Base-by-base conservation (phyloP, 2,888 invertebrate species). In the Agrenia bidenticulata region DNA sequence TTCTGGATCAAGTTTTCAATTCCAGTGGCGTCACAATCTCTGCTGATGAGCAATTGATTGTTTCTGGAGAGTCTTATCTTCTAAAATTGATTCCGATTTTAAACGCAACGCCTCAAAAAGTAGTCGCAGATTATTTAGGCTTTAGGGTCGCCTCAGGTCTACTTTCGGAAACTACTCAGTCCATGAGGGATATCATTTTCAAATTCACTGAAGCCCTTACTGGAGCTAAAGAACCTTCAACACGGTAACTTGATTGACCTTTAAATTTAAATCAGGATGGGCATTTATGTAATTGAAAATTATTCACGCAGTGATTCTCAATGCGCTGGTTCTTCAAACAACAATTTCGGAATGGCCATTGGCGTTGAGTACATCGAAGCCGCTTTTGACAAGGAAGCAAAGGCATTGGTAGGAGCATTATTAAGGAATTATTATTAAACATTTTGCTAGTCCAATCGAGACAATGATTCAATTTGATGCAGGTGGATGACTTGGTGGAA, bases 401-500 rank as follows among this genome's bases (percentile, higher is more conserved):
- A 73, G 53, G 61, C 57, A 1, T 61, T 66, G 32, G 69, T 69
- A 51, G 24, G 57, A 26, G 5, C 4, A 37, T 37, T 45, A 49
- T 11, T 9, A 27, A 60, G 19, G 11, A 5, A 60, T 49, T 49
- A 51, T 15, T 27, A 37, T 9, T n/a, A 41, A 42, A 58, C 42
- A 49, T 17, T 7, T 9, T 45, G 11, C 11, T 17, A 19, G 21
- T 45, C 7, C 17, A 9, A 56, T 37, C n/a, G 15, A 7, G n/a
- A n/a, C n/a, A n/a, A n/a, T 9, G 32, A 32, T 11, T 32, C 11
- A 32, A 32, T 32, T 32, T 32, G 4, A 11, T 32, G 32, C 56
- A 62, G 86, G 86, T 87, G 0, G 81, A 86, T 73, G 86, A 87
- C 77, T 90, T 92, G 89, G 84, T 92, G 61, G 83, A 85, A 67